Evolutionary conservation across 2,888 invertebrate genomes (phyloP), one percentile per base, ranked within the genome.

Genomic region (Malachius bipustulatus): DNA sequence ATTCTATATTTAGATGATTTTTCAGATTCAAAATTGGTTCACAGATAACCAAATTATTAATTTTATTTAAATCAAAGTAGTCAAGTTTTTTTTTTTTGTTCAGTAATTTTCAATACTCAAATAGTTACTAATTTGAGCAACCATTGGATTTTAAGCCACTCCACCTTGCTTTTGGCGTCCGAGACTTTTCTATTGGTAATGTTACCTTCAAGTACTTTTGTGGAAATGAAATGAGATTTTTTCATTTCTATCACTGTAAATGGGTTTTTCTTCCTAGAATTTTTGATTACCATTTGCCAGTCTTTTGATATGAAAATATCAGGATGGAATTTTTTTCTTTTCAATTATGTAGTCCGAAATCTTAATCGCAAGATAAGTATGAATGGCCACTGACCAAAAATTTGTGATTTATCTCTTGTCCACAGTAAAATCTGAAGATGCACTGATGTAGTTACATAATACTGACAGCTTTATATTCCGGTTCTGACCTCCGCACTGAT

Each of bases 381-480:
- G 39, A 39, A 39, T 39, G 39, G 29, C 39, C 40, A 37, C 40
- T 34, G 19, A 43, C 41, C 26, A 38, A 34, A 35, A 43, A 43
- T 28, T 43, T 45, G 32, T 43, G 40, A 30, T 43, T 26, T 16
- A 43, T 43, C 31, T 36, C 28, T 32, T n/a, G n/a, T 39, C 34
- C n/a, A 41, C 34, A 14, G 4, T 33, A 14, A 35, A 40, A 28
- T 44, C 38, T 34, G 43, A 40, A 40, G 38, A 37, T 28, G 40
- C 33, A 36, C 38, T 36, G 27, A 48, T 42, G 39, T 43, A 42
- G 26, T 43, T 44, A 32, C 47, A 46, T 30, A 46, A 28, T 13
- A 41, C 10, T 26, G 45, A 34, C 26, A 47, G 16, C 34, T 48
- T 47, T 30, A 45, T 46, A 35, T 47, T 48, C 32, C 47, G 38